Conservation (phyloP, 2,797 vertebrate genomes). For the Atherinosoma microstoma region DNA sequence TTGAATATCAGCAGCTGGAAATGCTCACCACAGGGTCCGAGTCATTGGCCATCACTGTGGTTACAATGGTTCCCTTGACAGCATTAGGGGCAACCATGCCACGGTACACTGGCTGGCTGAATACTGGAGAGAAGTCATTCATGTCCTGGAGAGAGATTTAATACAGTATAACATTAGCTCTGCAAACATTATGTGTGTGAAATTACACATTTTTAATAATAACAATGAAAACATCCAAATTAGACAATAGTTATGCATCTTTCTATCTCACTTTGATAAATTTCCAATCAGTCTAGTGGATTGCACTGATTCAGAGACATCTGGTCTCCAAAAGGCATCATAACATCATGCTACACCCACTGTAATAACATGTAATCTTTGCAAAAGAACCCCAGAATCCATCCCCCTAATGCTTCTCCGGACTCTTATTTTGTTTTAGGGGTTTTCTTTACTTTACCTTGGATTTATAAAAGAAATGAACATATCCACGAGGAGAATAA, state of each 20-base stretch:
- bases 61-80: conserved; percentile 91
- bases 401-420: neutral
- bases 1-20: conserved; percentile 50
- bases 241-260: neutral
- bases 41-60: conserved; percentile 90
- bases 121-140: conserved; percentile 95
- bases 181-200: conserved; percentile 12
- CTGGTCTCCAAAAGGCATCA: conserved; percentile 1
- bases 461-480: neutral
- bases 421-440: neutral
- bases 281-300: neutral
- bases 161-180: conserved; percentile 5
- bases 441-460: conserved; percentile 8
- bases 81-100: conserved; percentile 97
- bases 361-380: neutral
- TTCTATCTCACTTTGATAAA: neutral
- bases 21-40: conserved; percentile 91
- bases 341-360: neutral
- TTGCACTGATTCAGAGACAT: conserved; percentile 11
- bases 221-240: neutral
- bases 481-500: conserved; percentile 1
- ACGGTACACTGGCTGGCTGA: conserved; percentile 89
- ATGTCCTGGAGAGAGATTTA: conserved; percentile 88
- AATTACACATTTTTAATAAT: neutral
- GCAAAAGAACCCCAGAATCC: neutral